Evolutionary conservation across 2,888 invertebrate genomes (phyloP).

Genomic region (Hermaeophaga mercurialis): DNA sequence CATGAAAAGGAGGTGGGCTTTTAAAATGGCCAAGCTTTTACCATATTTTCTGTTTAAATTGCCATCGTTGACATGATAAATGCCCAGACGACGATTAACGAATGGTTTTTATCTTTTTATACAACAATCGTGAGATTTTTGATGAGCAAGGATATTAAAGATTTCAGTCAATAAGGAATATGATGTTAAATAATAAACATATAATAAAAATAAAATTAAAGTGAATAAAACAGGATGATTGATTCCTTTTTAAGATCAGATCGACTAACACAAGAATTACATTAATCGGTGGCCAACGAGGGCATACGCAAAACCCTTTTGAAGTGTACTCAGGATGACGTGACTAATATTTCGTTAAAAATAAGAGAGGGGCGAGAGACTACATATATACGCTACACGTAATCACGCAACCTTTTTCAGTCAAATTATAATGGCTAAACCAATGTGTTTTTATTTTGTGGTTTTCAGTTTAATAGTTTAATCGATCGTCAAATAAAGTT

Average conservation of each 20-base stretch:
- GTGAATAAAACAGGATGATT: not conserved
- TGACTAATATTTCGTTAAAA: slow-evolving; percentile 12
- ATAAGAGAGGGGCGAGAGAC: slow-evolving; percentile 7
- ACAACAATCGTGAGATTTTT: too few species aligned
- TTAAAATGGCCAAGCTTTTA: slow-evolving; percentile 17
- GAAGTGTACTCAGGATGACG: slow-evolving; percentile 4
- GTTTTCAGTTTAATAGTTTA: not conserved
- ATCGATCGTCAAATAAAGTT: too few species aligned
- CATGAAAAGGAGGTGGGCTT: slow-evolving; percentile 20
- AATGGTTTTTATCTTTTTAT: too few species aligned
- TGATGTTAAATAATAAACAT: too few species aligned
- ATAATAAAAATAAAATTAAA: too few species aligned
- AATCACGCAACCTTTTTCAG: slow-evolving; percentile 19
- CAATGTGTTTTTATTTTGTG: slow-evolving; percentile 10
- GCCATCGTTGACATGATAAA: not conserved
- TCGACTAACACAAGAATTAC: slow-evolving; percentile 5
- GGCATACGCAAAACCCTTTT: not conserved
- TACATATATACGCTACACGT: slow-evolving; percentile 3
- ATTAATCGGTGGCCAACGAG: not conserved
- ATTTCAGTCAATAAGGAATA: too few species aligned
- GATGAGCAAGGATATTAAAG: too few species aligned
- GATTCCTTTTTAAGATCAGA: slow-evolving; percentile 1
- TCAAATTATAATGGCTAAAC: slow-evolving; percentile 17
- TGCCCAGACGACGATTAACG: not conserved
- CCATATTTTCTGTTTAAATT: slow-evolving; percentile 11